Evolutionary conservation across 2,888 invertebrate genomes (phyloP).

Genomic region (Eledona agricola): DNA sequence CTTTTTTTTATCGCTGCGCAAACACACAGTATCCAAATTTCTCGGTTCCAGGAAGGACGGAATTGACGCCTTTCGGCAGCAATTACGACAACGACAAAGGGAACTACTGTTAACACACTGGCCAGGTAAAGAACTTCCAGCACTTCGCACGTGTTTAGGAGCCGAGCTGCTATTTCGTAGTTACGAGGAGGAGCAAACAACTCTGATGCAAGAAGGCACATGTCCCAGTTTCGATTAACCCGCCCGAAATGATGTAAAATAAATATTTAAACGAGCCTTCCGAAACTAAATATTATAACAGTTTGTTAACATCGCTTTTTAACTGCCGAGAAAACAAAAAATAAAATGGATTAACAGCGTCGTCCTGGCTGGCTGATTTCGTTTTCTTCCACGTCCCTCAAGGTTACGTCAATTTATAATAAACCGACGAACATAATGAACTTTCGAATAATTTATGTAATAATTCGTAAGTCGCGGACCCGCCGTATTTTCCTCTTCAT

Average conservation of each 20-base stretch:
- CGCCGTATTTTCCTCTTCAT: slow-evolving; percentile 9
- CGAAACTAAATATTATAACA: slow-evolving; percentile 35
- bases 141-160: slow-evolving; percentile 16
- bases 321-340: slow-evolving; percentile 13
- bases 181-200: slow-evolving; percentile 25
- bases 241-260: slow-evolving; percentile 33
- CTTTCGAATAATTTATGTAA: slow-evolving; percentile 36
- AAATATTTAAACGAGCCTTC: slow-evolving; percentile 36
- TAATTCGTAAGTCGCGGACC: slow-evolving; percentile 4
- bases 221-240: slow-evolving; percentile 35
- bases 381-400: slow-evolving; percentile 11
- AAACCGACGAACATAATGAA: slow-evolving; percentile 24
- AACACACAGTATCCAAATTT: slow-evolving; percentile 10
- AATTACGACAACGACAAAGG: slow-evolving; percentile 11
- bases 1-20: slow-evolving; percentile 8
- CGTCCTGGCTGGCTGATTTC: slow-evolving; percentile 3
- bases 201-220: slow-evolving; percentile 23
- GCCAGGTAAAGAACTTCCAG: slow-evolving; percentile 7
- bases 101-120: slow-evolving; percentile 15
- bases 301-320: slow-evolving; percentile 24
- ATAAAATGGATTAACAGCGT: slow-evolving; percentile 1
- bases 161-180: slow-evolving; percentile 6
- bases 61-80: slow-evolving; percentile 17
- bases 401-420: slow-evolving; percentile 35
- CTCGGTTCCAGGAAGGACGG: slow-evolving; percentile 9